phyloP scores from a whole-genome alignment of 2,888 invertebrate species.

The Quadroppia sp. region DNA sequence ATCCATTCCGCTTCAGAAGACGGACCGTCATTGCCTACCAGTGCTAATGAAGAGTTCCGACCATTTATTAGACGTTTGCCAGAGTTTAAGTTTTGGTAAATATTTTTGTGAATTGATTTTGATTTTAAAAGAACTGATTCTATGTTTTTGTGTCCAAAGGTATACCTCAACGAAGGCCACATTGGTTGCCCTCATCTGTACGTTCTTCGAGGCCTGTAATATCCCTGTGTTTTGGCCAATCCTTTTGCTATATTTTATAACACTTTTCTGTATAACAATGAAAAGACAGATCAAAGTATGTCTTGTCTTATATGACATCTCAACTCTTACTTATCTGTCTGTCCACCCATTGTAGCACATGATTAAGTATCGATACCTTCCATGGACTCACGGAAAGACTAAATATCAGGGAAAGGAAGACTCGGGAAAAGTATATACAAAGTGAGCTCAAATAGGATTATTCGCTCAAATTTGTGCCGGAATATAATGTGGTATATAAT shows the following conservation, averaged over 20 bases:
- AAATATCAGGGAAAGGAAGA: conserved; percentile 48
- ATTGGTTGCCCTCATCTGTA: conserved; percentile 79
- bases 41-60: conserved; percentile 93
- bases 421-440: conserved; percentile 47
- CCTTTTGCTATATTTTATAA: conserved; percentile 98
- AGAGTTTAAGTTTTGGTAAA: conserved; percentile 96
- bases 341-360: conserved; percentile 75
- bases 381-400: conserved; percentile 91
- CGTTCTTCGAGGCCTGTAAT: conserved; percentile 96
- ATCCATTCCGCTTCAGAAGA: conserved; percentile 58
- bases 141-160: too few species aligned
- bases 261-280: conserved; percentile 97
- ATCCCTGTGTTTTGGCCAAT: conserved; percentile 99
- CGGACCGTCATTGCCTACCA: conserved; percentile 91
- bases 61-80: conserved; percentile 94
- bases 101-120: neutral
- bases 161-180: conserved; percentile 93
- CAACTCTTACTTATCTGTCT: neutral
- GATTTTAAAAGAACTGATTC: too few species aligned
- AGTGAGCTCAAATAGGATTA: conserved; percentile 43
- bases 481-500: neutral
- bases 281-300: conserved; percentile 97
- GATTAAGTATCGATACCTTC: conserved; percentile 98
- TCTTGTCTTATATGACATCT: neutral
- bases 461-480: conserved; percentile 34